These are phyloP conservation scores for Listronotus bonariensis DNA, from an alignment of 1,140 invertebrate species.

Conservation along the genomic window DNA sequence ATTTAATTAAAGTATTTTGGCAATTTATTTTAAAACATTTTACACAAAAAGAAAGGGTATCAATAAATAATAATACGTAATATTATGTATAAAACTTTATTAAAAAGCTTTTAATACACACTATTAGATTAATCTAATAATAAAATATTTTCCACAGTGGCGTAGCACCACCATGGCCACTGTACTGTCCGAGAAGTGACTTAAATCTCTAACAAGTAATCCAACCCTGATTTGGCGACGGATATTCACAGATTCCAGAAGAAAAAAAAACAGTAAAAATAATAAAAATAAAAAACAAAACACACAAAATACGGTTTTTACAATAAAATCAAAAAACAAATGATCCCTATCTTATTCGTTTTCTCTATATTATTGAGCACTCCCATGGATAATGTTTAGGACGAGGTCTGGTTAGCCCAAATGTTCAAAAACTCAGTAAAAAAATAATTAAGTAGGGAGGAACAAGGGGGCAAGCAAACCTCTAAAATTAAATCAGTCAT, in stretches of 20 bases:
- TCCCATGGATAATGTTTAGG: constrained; percentile 16
- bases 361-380: constrained; percentile 41
- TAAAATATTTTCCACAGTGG: constrained; percentile 31
- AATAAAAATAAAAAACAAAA: constrained; percentile 42
- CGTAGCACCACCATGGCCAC: constrained; percentile 12
- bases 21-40: no score
- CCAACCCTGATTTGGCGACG: constrained; percentile 22
- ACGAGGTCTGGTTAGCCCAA: constrained; percentile 46
- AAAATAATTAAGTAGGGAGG: constrained; percentile 44
- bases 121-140: constrained; percentile 19
- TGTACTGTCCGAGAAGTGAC: constrained; percentile 9
- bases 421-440: constrained; percentile 38
- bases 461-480: constrained; percentile 51
- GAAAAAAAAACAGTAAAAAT: constrained; percentile 21
- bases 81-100: constrained; percentile 52
- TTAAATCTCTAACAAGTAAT: constrained; percentile 9
- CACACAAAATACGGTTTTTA: constrained; percentile 40
- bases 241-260: constrained; percentile 29
- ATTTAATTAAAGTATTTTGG: no score
- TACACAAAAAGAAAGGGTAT: neutral
- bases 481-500: constrained; percentile 42
- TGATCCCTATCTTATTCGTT: constrained; percentile 20
- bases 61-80: constrained; percentile 3
- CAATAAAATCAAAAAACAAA: constrained; percentile 39
- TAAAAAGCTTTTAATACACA: constrained; percentile 50